Base-by-base conservation (phyloP, 2,113 vertebrate species). In the Notarius quadriscutis region DNA sequence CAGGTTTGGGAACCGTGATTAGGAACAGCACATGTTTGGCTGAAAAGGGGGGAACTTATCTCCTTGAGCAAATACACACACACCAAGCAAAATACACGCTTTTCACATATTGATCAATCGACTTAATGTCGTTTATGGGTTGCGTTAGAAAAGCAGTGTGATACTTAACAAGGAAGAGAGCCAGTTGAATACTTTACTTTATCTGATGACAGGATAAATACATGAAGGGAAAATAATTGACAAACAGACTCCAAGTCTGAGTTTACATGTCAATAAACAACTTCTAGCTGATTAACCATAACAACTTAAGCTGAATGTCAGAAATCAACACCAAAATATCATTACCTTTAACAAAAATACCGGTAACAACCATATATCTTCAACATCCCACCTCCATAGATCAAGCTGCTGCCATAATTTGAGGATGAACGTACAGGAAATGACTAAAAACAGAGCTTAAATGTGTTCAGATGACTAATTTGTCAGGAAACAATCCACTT, bases 321-420 rank as follows among this genome's bases (percentile, higher is more conserved):
- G 17, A 48, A 50, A 25, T 30, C 60, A 65, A 65, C 58, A 86
- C 27, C 69, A 72, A 58, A 27, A 83, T 57, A 7, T 17, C 3
- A 5, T 65, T 84, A 87, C 86, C 86, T 83, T 78, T 50, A 83
- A 78, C 50, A 41, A 18, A 7, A 87, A 67, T 77, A 12, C 75
- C 11, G 65, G 48, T 53, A 48, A 62, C 57, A 75, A 53, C 8
- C 63, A 81, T 4, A 53, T 62, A 22, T 62, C 80, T 25, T n/a
- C 48, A 63, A 12, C 57, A 83, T 87, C 41, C 4, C 25, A 25
- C 17, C 62, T 69, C 50, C 20, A 27, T 5, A 6, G 18, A 53
- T 65, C 22, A 78, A 50, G 15, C 58, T 11, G n/a, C 60, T 63
- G 2, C 2, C 50, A 30, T 48, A 7, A 15, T 58, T 58, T 5